A percentile compares a stretch with the other conserved stretches of the same genome.
phyloP scores from a whole-genome alignment of 64 coral and sea anemone genomes.

The Dendronephthya gigantea region DNA sequence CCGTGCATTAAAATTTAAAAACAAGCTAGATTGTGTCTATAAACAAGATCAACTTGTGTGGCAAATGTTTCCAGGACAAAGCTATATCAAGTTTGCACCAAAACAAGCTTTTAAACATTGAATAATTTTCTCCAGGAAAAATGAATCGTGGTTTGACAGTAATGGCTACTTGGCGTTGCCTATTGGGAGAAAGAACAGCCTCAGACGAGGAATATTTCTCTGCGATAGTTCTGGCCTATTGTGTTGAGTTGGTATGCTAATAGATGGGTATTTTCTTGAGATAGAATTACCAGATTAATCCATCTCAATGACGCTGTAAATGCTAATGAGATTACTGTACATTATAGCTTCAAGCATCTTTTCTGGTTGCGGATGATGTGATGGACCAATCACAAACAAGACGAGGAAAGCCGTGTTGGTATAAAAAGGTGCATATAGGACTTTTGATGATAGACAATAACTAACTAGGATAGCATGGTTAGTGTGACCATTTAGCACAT shows the following conservation, averaged over 20 bases:
- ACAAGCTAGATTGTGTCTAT: not conserved
- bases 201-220: conserved; percentile 56
- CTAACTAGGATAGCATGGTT: no score
- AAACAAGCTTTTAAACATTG: not conserved
- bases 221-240: conserved; percentile 64
- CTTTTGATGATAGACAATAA: no score
- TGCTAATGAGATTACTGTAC: not conserved
- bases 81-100: not conserved
- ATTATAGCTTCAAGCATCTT: conserved; percentile 75
- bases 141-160: conserved; percentile 85
- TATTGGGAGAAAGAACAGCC: conserved; percentile 28
- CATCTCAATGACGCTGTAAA: not conserved
- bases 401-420: conserved; percentile 83
- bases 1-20: not conserved
- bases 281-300: no score
- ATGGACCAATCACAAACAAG: conserved; percentile 88
- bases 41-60: not conserved
- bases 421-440: conserved; percentile 50
- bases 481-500: no score
- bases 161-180: conserved; percentile 49
- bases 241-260: conserved; percentile 72
- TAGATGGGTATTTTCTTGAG: no score
- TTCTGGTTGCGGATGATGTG: conserved; percentile 79
- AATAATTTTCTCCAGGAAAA: conserved; percentile 34
- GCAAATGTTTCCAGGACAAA: not conserved